These are phyloP conservation scores for Mugil cephalus DNA, from an alignment of 2,113 vertebrate species.

Conservation along the genomic window DNA sequence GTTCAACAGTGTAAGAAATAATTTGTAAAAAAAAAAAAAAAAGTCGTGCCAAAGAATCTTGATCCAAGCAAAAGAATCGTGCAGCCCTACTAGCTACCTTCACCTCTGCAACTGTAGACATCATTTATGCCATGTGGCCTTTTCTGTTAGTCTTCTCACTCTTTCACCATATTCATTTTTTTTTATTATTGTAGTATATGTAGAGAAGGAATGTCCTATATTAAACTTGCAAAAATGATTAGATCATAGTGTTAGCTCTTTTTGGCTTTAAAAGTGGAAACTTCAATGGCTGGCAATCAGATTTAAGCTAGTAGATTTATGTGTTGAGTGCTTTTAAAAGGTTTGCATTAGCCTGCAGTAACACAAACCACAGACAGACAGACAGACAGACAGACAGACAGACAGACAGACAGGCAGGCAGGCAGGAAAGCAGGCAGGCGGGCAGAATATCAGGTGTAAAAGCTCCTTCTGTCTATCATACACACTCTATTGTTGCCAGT, in stretches of 20 bases:
- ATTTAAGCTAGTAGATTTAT: constrained; percentile 61
- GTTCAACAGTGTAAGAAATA: too few species aligned
- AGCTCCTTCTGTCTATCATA: constrained; percentile 74
- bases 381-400: constrained; percentile 52
- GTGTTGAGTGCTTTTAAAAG: constrained; percentile 67
- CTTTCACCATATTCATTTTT: not conserved
- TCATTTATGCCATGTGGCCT: constrained; percentile 32
- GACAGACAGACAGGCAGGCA: constrained; percentile 53
- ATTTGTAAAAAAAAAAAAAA: too few species aligned
- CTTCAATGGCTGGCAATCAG: constrained; percentile 68
- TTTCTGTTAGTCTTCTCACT: constrained; percentile 8
- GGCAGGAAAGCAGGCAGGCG: constrained; percentile 55
- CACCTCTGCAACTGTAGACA: constrained; percentile 3
- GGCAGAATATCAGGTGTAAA: constrained; percentile 68
- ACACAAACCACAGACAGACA: constrained; percentile 51
- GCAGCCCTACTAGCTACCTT: not conserved
- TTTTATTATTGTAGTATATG: constrained; percentile 34
- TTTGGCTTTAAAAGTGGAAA: constrained; percentile 41
- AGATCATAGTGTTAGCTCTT: constrained; percentile 46
- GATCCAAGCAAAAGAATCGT: too few species aligned
- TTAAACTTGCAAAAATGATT: constrained; percentile 61
- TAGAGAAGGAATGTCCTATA: constrained; percentile 36
- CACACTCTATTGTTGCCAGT: constrained; percentile 72
- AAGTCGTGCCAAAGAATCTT: too few species aligned
- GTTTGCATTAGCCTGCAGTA: constrained; percentile 59